Evolutionary conservation across 2,797 vertebrate genomes (phyloP), one percentile per base, ranked within the genome.

Genomic region (Sebastes iracundus): DNA sequence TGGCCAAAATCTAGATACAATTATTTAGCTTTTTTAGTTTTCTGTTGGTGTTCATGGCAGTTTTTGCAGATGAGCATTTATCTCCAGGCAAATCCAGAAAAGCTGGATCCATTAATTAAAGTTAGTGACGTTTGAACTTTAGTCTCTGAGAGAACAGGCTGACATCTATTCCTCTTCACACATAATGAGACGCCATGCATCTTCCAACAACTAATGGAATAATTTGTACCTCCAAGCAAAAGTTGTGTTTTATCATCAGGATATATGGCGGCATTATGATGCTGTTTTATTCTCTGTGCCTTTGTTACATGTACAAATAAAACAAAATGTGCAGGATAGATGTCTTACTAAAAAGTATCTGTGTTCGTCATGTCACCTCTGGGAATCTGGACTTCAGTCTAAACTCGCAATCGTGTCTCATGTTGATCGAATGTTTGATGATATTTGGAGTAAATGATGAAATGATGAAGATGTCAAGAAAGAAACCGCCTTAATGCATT

Each of bases 61-160:
- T 28, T 65, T 65, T 73, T 38, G 6, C 35, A 13, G 9, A 33
- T 23, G 27, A 72, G 49, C 28, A 75, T 85, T 74, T 49, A 79
- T 81, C 65, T 84, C 25, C 58, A 69, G 60, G 71, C 68, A 18
- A 59, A 75, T 66, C 46, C 11, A 66, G 1, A 86, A 85, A 59
- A 79, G 49, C 60, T 11, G 2, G n/a, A 74, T 80, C 28, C 59
- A 72, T 87, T 89, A 83, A 89, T 87, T 74, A 88, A 80, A 86
- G 27, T 58, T 12, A 3, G 64, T 77, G 76, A 83, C 59, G n/a
- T 81, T 80, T 91, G 80, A 93, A 86, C 86, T 89, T 90, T 77
- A 66, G 53, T 76, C 67, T 81, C 42, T 52, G 59, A 59, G 55
- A 33, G 81, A 88, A 55, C 71, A 67, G 49, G 79, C 79, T 81